phyloP scores from a whole-genome alignment of 2,888 invertebrate species.

The Morpho deidamia region DNA sequence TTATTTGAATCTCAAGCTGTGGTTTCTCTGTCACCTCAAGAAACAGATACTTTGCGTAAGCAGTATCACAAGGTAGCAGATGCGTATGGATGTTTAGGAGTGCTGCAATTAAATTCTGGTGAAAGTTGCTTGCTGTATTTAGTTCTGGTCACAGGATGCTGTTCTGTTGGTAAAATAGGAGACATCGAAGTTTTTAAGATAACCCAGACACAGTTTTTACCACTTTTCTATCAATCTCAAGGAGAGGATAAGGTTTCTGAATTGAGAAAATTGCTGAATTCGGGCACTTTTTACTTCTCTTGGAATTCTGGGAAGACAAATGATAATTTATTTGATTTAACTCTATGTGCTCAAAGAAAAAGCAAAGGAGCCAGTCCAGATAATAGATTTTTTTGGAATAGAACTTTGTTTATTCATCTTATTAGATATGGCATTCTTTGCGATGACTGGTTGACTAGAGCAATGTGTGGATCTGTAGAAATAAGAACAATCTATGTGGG shows the following conservation, averaged over 20 bases:
- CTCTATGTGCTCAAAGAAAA: constrained; percentile 94
- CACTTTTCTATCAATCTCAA: constrained; percentile 85
- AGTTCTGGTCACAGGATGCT: constrained; percentile 96
- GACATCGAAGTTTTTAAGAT: constrained; percentile 97
- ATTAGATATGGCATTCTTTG: constrained; percentile 95
- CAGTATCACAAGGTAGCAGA: constrained; percentile 95
- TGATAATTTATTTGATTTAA: constrained; percentile 88
- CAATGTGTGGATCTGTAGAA: constrained; percentile 98
- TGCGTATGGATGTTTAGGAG: constrained; percentile 97
- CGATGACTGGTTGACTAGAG: constrained; percentile 93
- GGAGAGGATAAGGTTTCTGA: constrained; percentile 81
- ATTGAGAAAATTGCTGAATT: constrained; percentile 92
- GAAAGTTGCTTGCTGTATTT: constrained; percentile 92
- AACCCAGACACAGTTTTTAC: constrained; percentile 94
- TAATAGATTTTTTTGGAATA: constrained; percentile 99
- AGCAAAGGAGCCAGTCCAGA: constrained; percentile 89
- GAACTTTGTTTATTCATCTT: constrained; percentile 95
- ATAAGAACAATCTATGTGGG: constrained; percentile 99
- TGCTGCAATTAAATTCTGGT: constrained; percentile 91
- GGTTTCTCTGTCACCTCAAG: constrained; percentile 90
- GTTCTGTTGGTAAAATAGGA: constrained; percentile 96
- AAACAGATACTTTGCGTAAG: constrained; percentile 92
- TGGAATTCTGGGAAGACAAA: constrained; percentile 80
- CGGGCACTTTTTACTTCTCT: constrained; percentile 99
- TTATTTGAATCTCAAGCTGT: constrained; percentile 96